phyloP scores from a whole-genome alignment of 2,888 invertebrate species.

The Synanthedon vespiformis region DNA sequence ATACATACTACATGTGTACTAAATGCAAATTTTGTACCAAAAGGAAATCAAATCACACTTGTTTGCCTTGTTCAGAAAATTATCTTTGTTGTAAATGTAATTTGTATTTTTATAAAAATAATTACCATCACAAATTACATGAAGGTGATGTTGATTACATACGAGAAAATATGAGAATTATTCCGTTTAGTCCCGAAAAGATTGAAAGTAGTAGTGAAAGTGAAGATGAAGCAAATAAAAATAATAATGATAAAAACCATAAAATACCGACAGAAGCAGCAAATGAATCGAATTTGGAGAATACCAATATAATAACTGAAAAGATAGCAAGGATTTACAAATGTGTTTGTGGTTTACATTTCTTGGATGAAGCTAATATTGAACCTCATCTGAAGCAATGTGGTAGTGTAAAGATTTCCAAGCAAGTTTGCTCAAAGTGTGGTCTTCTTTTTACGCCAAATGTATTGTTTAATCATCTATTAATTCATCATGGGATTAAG shows the following conservation, averaged over 20 bases:
- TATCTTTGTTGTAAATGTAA: conserved; percentile 31
- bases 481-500: conserved; percentile 40
- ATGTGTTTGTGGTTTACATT: conserved; percentile 43
- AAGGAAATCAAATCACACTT: conserved; percentile 23
- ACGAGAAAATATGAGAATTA: conserved; percentile 27
- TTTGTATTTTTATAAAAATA: conserved; percentile 26
- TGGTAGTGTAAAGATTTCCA: conserved; percentile 15
- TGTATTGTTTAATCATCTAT: conserved; percentile 39
- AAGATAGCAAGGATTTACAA: conserved; percentile 27
- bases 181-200: conserved; percentile 15
- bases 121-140: conserved; percentile 30
- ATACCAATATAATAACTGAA: conserved; percentile 3
- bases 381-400: conserved; percentile 25
- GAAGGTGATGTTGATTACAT: conserved; percentile 28
- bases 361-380: conserved; percentile 24
- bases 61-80: conserved; percentile 20
- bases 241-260: conserved; percentile 2
- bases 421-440: conserved; percentile 45
- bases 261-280: background rate
- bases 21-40: conserved; percentile 32
- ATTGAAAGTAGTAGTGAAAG: conserved; percentile 3
- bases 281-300: background rate
- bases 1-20: conserved; percentile 36
- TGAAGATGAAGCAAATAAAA: conserved; percentile 2
- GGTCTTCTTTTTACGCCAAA: conserved; percentile 35